Evolutionary conservation across 2,797 vertebrate genomes (phyloP), one percentile per base, ranked within the genome.

Genomic region (Peromyscus melanophrys): DNA sequence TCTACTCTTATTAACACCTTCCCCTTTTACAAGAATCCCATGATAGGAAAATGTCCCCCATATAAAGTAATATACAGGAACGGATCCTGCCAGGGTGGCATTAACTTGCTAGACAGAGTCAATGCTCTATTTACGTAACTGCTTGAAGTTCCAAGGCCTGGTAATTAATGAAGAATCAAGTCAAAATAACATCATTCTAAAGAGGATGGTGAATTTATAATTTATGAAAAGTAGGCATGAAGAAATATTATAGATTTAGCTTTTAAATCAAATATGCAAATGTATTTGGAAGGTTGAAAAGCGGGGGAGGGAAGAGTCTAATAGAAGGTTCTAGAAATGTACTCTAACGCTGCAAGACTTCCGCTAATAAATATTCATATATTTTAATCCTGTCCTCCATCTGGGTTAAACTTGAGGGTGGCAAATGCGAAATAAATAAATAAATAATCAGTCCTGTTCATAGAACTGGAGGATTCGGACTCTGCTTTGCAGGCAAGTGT

Each of bases 301-400:
- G 63, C 77, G 89, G 93, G 40, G 40, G 34, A 85, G 78, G 83
- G 52, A 90, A 98, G 77, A 95, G 96, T 97, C 92, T 97, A 94
- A 94, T 97, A 97, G 95, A 34, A 97, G 86, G 94, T 96, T 97
- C 96, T 97, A 95, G 92, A 94, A 97, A 98, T 92, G 93, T 78
- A 97, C 94, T 98, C 97, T 97, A 97, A 97, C 75, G 89, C 81
- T 34, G 31, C 97, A 95, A 98, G 87, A 95, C 55, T 96, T 94
- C 75, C 61, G 86, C 55, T 93, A 87, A 98, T 98, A 98, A 98
- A 98, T 98, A 98, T 98, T 98, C 97, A 98, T 98, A 92, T 71
- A 97, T 96, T 98, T 97, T 93, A 97, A 98, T 96, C 89, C 85
- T 76, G 93, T 95, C 96, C 91, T 97, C 96, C 92, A 94, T 96